A percentile compares a stretch with the other conserved stretches of the same genome.
Conservation (phyloP, 1,140 invertebrate genomes). For the Galleria mellonella region DNA sequence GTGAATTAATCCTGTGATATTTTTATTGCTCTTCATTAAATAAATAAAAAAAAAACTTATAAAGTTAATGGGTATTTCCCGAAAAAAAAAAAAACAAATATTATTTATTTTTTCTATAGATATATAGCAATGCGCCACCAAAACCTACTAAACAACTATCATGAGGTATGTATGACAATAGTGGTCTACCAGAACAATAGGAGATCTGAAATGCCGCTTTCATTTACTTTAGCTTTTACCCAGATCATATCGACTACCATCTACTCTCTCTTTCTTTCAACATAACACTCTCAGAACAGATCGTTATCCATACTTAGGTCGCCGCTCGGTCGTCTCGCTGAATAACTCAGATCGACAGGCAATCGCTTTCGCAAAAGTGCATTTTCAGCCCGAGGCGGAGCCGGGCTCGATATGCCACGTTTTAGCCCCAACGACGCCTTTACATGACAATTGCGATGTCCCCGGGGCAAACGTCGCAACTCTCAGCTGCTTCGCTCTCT, state of each 20-base stretch:
- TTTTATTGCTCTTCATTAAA: no score
- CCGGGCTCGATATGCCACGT: constrained; percentile 21
- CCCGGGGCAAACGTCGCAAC: constrained; percentile 36
- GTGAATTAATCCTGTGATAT: no score
- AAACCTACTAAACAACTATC: no score
- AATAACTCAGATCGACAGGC: constrained; percentile 55
- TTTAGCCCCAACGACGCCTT: constrained; percentile 39
- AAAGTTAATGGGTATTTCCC: no score
- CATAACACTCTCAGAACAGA: constrained; percentile 24
- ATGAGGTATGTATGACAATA: no score
- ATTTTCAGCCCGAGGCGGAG: constrained; percentile 59
- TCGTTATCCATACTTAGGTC: constrained; percentile 42
- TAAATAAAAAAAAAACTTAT: no score
- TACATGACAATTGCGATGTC: constrained; percentile 64
- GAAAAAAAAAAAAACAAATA: no score
- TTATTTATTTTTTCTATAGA: no score
- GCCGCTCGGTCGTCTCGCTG: constrained; percentile 26
- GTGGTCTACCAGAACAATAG: constrained; percentile 9
- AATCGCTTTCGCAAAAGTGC: constrained; percentile 64
- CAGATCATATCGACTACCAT: constrained; percentile 14
- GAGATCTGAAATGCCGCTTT: constrained; percentile 1
- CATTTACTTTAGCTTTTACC: constrained; percentile 14
- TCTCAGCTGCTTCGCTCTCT: constrained; percentile 21
- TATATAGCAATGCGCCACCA: no score
- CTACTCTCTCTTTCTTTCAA: no score